Percentiles rank a stretch among this genome's conserved stretches.
Evolutionary conservation across 2,797 vertebrate genomes (phyloP).

Genomic region (Taeniopygia guttata): DNA sequence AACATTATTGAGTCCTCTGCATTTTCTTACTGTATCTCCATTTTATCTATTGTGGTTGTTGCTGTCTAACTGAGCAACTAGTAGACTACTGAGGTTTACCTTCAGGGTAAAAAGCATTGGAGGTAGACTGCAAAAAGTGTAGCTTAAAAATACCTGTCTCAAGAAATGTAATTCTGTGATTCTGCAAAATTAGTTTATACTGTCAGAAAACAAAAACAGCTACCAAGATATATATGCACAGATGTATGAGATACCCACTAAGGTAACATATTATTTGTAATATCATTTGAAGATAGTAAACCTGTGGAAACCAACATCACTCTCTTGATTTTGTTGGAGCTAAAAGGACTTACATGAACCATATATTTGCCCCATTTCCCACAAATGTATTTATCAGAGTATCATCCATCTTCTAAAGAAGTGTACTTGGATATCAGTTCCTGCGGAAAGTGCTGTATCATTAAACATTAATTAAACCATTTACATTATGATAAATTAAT

Average conservation of each 20-base stretch:
- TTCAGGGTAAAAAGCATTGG: neutral
- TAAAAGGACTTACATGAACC: neutral
- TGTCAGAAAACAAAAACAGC: neutral
- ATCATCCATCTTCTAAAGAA: neutral
- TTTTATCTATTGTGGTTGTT: neutral
- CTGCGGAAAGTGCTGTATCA: neutral
- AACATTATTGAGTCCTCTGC: neutral
- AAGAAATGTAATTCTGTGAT: neutral
- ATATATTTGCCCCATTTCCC: neutral
- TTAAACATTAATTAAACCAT: conserved; percentile 29
- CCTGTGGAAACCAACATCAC: neutral
- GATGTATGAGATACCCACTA: neutral
- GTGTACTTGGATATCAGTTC: neutral
- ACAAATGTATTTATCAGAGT: neutral
- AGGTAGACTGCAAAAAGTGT: neutral
- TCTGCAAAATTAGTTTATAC: neutral
- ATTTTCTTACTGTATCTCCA: neutral
- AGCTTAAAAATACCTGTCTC: neutral
- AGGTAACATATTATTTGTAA: neutral
- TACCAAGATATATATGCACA: neutral
- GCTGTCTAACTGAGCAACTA: neutral
- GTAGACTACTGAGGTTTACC: neutral
- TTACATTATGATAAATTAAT: conserved; percentile 22
- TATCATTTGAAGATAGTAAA: neutral
- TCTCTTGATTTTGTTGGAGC: neutral